Evolutionary conservation across 2,888 invertebrate genomes (phyloP), one percentile per base, ranked within the genome.

Genomic region (Blera fallax): DNA sequence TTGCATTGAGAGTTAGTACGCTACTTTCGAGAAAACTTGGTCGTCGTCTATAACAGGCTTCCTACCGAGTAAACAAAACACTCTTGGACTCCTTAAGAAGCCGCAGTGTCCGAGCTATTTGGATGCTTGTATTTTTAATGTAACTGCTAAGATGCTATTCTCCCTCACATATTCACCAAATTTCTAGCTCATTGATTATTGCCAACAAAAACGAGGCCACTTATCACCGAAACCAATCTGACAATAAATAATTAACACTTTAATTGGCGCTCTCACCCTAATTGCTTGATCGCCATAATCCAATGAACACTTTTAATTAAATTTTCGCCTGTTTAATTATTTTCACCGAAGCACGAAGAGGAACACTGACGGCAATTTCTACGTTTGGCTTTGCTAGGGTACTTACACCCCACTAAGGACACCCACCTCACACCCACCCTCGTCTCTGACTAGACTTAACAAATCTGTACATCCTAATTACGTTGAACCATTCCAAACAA

Each of bases 291-390:
- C 77, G 60, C 58, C 69, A 69, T 78, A 69, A 69, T 69, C 62
- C 45, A 14, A 65, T 67, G 58, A 80, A 78, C 78, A 62, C 83
- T 60, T 78, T 83, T 83, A 83, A 83, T 83, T 83, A 83, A 83
- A 78, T 73, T 78, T 65, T 83, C 77, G 60, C 58, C 73, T 62
- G 67, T 73, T 73, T 78, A 78, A 83, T 83, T 83, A 83, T 73
- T 48, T 76, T 29, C 65, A 58, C 21, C 76, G 37, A 56, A 16
- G 43, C 52, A 69, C 58, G 37, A 48, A 16, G 14, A 56, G 24
- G 45, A 64, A 37, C 69, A 27, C 29, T 21, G 50, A 29, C 48
- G 48, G 60, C 50, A 77, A 48, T 50, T 27, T 14, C 56, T 32
- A 16, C 18, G 8, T 14, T 56, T 29, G 4, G 5, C 29, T 18